Evolutionary conservation across 2,888 invertebrate species (phyloP).

Genomic region (Aproaerema taeniolella): DNA sequence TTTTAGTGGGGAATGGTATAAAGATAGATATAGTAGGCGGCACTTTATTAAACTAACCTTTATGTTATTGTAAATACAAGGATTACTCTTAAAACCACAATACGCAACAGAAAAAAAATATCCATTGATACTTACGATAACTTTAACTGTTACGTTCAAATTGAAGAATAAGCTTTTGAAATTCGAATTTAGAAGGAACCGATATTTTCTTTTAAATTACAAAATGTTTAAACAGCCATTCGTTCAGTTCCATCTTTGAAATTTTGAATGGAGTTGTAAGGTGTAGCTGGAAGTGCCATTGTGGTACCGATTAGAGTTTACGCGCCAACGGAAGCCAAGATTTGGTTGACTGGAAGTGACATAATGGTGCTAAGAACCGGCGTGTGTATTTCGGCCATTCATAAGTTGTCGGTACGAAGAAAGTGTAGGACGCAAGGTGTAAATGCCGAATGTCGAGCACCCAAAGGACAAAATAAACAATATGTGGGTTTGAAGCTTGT

Average conservation of each 20-base stretch:
- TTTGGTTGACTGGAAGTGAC: constrained; percentile 36
- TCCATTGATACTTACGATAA: constrained; percentile 14
- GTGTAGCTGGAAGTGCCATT: constrained; percentile 45
- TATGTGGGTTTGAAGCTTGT: background rate
- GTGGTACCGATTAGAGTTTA: constrained; percentile 47
- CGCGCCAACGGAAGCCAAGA: constrained; percentile 53
- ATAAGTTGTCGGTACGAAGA: constrained; percentile 6
- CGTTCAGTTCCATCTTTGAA: background rate
- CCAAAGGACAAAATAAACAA: constrained; percentile 3
- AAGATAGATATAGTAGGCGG: too few relatives aligned
- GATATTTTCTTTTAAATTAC: constrained; percentile 1
- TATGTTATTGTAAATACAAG: constrained; percentile 37
- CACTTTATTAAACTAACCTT: constrained; percentile 41
- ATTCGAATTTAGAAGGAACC: constrained; percentile 3
- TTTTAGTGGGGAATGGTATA: too few relatives aligned
- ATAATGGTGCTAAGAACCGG: constrained; percentile 46
- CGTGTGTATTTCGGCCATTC: constrained; percentile 35
- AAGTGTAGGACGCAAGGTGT: constrained; percentile 7
- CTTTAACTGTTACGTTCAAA: background rate
- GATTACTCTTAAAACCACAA: constrained; percentile 40
- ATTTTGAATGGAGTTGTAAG: constrained; percentile 7
- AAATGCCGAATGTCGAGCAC: constrained; percentile 5
- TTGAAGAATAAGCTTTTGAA: constrained; percentile 5
- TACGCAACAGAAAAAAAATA: constrained; percentile 31
- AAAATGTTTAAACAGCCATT: too few relatives aligned